Evolutionary conservation across 1,140 invertebrate species (phyloP), one percentile per base, ranked within the genome.

Genomic region (Ceratitis capitata): DNA sequence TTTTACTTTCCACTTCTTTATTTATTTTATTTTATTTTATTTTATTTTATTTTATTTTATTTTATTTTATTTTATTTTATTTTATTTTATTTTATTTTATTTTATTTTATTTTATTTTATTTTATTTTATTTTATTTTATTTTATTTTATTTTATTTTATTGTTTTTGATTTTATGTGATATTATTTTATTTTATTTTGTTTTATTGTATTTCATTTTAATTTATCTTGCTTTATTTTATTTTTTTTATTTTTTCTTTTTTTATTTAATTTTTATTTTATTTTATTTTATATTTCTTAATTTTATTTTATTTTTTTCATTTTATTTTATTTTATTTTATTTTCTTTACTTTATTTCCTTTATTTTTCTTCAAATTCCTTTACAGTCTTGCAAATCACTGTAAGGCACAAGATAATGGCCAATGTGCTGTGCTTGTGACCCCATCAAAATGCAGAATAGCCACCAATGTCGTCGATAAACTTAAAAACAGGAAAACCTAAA

Each of bases 401-500:
- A 64, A n/a, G n/a, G n/a, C 9, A 35, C 32, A 9, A 10, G 4
- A n/a, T 19, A 78, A 35, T 78, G 39, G 4, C 10, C 14, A 45
- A 23, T 45, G 3, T 45, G 4, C 26, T 19, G 12, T 12, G 14
- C 29, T 29, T 61, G n/a, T 69, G 29, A 39, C 64, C 39, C 14
- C 39, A 32, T 45, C 19, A 78, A 19, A 45, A 16, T 78, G 39
- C 69, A 78, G 69, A 23, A 45, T 78, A 78, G 69, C 69, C 69
- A 78, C 69, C 69, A 78, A 78, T 19, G 39, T 39, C 69, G 39
- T 78, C 39, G 69, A 78, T 32, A 78, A 45, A 45, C n/a, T 78
- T 78, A 78, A 78, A 78, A 78, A 78, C 69, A 78, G 39, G 69
- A 78, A 78, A 78, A 78, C 69, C 39, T 78, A 78, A 78, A 78